A percentile compares a stretch with the other conserved stretches of the same genome.
phyloP scores from a whole-genome alignment of 1,140 invertebrate genomes.

The Battus philenor region DNA sequence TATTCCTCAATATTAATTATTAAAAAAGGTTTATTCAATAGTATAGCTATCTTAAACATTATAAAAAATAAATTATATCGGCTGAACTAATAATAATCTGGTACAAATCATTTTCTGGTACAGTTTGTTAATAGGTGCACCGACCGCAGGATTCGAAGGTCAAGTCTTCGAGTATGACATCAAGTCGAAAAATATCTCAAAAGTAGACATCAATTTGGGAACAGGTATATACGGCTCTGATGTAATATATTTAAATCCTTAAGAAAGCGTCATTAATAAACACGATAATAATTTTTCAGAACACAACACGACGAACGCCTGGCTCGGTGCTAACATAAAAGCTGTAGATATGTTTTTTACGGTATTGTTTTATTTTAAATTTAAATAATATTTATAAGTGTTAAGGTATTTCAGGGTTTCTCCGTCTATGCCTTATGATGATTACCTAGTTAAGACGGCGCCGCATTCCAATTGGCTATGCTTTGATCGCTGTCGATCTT shows the following conservation, averaged over 20 bases:
- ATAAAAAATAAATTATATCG: too few relatives aligned
- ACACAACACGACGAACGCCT: slow-evolving; percentile 17
- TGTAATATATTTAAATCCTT: neutral
- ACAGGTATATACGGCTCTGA: slow-evolving; percentile 8
- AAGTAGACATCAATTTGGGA: neutral
- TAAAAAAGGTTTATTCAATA: too few relatives aligned
- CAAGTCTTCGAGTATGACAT: slow-evolving; percentile 23
- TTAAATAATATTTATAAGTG: too few relatives aligned
- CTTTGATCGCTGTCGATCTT: too few relatives aligned
- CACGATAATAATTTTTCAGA: slow-evolving; percentile 4
- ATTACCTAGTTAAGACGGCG: too few relatives aligned
- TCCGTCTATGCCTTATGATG: too few relatives aligned
- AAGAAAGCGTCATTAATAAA: neutral
- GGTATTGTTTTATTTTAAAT: too few relatives aligned
- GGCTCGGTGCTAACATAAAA: slow-evolving; percentile 34
- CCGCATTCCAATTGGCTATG: too few relatives aligned
- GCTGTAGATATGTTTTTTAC: slow-evolving; percentile 23
- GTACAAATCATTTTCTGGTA: neutral
- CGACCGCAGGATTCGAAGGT: slow-evolving; percentile 22
- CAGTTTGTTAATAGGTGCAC: slow-evolving; percentile 32
- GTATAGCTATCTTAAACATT: too few relatives aligned
- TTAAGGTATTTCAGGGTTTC: too few relatives aligned
- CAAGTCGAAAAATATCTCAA: slow-evolving; percentile 6
- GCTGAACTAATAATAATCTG: too few relatives aligned
- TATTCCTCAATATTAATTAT: too few relatives aligned